Evolutionary conservation across 2,797 vertebrate species (phyloP).

Genomic region (Danio choprae): DNA sequence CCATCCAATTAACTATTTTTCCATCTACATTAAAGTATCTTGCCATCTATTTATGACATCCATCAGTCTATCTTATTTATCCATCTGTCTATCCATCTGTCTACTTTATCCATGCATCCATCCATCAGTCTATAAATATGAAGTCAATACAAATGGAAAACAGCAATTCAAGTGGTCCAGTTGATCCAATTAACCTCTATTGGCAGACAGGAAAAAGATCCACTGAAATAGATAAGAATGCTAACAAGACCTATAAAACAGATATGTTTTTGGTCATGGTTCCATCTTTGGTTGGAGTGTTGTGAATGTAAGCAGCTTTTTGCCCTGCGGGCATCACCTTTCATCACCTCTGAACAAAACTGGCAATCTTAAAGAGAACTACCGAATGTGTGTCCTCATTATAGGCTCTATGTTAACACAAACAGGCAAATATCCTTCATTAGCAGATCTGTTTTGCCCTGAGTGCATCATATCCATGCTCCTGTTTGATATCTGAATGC

Average conservation of each 20-base stretch:
- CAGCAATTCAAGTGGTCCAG: neutral
- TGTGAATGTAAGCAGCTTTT: slow-evolving; percentile 1
- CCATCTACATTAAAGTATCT: too few species aligned
- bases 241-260: slow-evolving; percentile 11
- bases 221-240: neutral
- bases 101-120: neutral
- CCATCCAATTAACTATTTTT: too few species aligned
- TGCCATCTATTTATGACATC: neutral
- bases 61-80: neutral
- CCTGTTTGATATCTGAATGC: slow-evolving; percentile 20
- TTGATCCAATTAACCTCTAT: neutral
- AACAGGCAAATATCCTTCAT: slow-evolving; percentile 35
- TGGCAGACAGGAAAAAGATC: neutral
- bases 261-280: neutral
- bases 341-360: slow-evolving; percentile 44
- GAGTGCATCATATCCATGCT: slow-evolving; percentile 18
- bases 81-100: neutral
- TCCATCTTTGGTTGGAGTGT: neutral
- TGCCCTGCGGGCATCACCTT: slow-evolving; percentile 30
- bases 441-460: slow-evolving; percentile 38
- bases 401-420: slow-evolving; percentile 25
- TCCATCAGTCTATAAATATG: neutral
- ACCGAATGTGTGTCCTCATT: slow-evolving; percentile 39
- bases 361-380: slow-evolving; percentile 30
- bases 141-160: neutral